Base-by-base conservation (phyloP, 1,140 invertebrate genomes). In the Limonius californicus region DNA sequence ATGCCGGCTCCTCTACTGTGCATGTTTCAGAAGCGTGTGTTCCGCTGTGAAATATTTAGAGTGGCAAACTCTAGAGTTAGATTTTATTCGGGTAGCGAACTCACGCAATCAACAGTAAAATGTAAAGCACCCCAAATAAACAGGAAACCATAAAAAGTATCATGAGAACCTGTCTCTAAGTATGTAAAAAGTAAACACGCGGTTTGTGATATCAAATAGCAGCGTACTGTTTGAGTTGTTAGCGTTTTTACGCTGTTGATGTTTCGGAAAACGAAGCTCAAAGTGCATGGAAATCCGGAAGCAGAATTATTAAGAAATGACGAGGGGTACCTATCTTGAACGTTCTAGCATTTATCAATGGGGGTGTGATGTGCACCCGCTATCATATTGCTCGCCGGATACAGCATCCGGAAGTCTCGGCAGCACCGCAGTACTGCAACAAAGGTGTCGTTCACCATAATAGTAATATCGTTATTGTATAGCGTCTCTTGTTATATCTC, bases 311-410 rank as follows among this genome's bases (percentile, higher is more conserved):
- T 39, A 39, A 39, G n/a, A 14, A 12, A 39, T 39, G 35, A 12
- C 2, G 8, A 9, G 35, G 8, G 8, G 35, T 39, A 39, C 8
- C 35, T 14, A 14, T 27, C 23, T 27, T 27, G 23, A 27, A 39
- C 7, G 1, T 56, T 27, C 14, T 15, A 39, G 39, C 54, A 61
- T 61, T 55, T 61, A 61, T 61, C 60, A 56, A 45, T 50, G 35
- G 53, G 59, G 59, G 35, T 47, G 32, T 39, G 47, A 59, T 27
- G 45, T 47, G 45, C 35, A 42, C 39, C 59, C 50, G 32, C 54
- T 61, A 56, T 61, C 60, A 61, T 61, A 56, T 61, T 61, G 20
- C 54, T 54, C 42, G 54, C 60, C 60, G 60, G 60, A 61, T 61
- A 61, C 60, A 56, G 60, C 60, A 61, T 54, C 54, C 60, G 60